Evolutionary conservation across 2,888 invertebrate species (phyloP).

Genomic region (Eretmocerus hayati): DNA sequence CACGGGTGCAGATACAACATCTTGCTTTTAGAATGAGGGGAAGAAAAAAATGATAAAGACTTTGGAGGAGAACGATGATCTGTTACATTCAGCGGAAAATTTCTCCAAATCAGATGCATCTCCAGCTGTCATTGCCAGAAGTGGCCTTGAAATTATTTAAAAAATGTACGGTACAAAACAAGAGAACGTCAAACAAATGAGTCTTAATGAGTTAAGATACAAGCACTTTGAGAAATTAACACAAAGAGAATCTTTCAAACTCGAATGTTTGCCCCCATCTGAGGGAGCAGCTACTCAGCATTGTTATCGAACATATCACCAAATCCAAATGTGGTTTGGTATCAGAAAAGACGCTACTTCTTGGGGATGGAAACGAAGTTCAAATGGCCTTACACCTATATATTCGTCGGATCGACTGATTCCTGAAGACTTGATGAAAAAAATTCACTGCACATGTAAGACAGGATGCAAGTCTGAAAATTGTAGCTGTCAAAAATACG

Average conservation of each 20-base stretch:
- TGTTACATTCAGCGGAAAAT: not conserved
- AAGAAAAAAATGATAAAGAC: not conserved
- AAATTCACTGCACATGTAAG: conserved; percentile 9
- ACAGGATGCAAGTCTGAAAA: conserved; percentile 2
- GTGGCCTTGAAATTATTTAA: conserved; percentile 14
- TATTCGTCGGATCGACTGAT: not conserved
- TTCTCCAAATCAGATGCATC: conserved; percentile 12
- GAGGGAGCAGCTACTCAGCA: not conserved
- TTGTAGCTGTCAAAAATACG: not conserved
- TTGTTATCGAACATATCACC: conserved; percentile 18
- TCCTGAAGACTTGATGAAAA: conserved; percentile 1
- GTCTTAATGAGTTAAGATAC: not conserved
- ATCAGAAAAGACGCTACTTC: conserved; percentile 4
- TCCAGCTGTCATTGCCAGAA: conserved; percentile 5
- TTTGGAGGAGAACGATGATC: not conserved
- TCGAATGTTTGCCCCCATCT: not conserved
- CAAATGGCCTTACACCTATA: not conserved
- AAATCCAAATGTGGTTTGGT: conserved; percentile 15
- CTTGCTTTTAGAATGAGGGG: not conserved
- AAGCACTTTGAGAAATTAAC: not conserved
- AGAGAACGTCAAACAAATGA: not conserved
- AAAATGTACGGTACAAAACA: not conserved
- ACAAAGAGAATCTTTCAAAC: not conserved
- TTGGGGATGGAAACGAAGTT: conserved; percentile 21
- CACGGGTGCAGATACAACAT: conserved; percentile 7